Base-by-base conservation (phyloP, 2,888 invertebrate genomes). In the Microchrysa polita region DNA sequence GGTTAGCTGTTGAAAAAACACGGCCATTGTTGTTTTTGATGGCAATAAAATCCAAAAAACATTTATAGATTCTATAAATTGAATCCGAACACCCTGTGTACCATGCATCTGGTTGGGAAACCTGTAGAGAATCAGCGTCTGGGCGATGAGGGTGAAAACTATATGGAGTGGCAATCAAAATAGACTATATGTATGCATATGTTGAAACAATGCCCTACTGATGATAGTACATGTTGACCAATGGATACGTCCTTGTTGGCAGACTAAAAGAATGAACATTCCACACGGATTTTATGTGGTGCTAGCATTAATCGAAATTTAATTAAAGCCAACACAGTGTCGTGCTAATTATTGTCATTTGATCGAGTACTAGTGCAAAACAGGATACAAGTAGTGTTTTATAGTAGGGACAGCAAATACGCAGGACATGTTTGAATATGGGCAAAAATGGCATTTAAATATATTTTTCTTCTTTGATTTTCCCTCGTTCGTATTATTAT, bases 301-400 rank as follows among this genome's bases (percentile, higher is more conserved):
- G 16, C 16, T 14, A 52, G 55, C 61, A 63, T 16, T 60, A 57
- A 60, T 69, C 57, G 40, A 69, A 72, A 57, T 72, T 72, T 72
- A 72, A 72, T 72, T 72, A 72, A 72, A 60, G 48, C 60, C 72
- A 42, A 59, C 27, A 34, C 59, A 72, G 42, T 60, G 59, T 60
- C 48, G 60, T 42, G 60, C 60, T 72, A 59, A 72, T 72, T 72
- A 72, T 59, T 72, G 59, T 48, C 44, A 55, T 72, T 72, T 72
- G 72, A 72, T 59, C 48, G 65, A 65, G 44, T 48, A 14, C 18
- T 65, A 48, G 48, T 48, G 16, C 48, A 34, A 7, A 2, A 34
- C 7, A 34, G 27, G n/a, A n/a, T n/a, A n/a, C n/a, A n/a, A n/a
- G 27, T 34, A 7, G 27, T 5, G 7, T 34, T n/a, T n/a, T 34